Conservation (phyloP, 2,888 invertebrate genomes). For the Apotomis betuletana region DNA sequence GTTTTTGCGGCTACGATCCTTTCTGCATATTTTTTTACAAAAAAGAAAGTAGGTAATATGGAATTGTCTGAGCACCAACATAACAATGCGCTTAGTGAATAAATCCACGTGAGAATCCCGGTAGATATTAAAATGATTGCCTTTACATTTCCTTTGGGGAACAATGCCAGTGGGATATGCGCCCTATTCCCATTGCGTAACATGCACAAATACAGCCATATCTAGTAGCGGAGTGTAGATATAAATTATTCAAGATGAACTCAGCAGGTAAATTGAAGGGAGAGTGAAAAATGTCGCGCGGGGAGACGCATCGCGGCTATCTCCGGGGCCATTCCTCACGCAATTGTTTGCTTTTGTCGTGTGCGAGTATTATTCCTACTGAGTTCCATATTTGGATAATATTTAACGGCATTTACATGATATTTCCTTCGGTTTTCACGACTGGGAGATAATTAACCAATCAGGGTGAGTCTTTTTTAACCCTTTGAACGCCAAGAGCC, state of each 20-base stretch:
- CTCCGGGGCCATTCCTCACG: slow-evolving; percentile 40
- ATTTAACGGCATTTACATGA: background rate
- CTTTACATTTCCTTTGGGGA: slow-evolving; percentile 24
- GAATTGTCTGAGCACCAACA: slow-evolving; percentile 19
- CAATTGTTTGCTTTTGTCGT: slow-evolving; percentile 26
- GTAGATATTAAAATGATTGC: slow-evolving; percentile 39
- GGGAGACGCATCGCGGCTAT: slow-evolving; percentile 43
- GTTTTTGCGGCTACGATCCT: background rate
- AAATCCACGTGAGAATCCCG: slow-evolving; percentile 31
- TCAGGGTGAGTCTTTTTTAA: too few relatives aligned
- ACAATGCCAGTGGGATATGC: slow-evolving; percentile 3
- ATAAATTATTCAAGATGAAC: slow-evolving; percentile 61
- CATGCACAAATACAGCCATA: slow-evolving; percentile 9
- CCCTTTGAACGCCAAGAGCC: too few relatives aligned
- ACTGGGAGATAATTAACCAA: too few relatives aligned
- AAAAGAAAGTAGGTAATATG: slow-evolving; percentile 13
- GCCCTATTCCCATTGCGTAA: slow-evolving; percentile 27
- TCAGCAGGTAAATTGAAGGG: slow-evolving; percentile 60
- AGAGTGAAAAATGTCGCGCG: slow-evolving; percentile 60
- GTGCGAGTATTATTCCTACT: slow-evolving; percentile 8
- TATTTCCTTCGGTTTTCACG: too few relatives aligned
- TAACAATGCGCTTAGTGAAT: slow-evolving; percentile 35
- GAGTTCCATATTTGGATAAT: background rate
- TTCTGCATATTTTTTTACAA: background rate
- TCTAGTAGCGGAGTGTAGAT: slow-evolving; percentile 23